Percentiles rank a stretch among this genome's conserved stretches.
These are phyloP conservation scores for Tenodera sinensis DNA, from an alignment of 2,888 invertebrate species.

Conservation along the genomic window DNA sequence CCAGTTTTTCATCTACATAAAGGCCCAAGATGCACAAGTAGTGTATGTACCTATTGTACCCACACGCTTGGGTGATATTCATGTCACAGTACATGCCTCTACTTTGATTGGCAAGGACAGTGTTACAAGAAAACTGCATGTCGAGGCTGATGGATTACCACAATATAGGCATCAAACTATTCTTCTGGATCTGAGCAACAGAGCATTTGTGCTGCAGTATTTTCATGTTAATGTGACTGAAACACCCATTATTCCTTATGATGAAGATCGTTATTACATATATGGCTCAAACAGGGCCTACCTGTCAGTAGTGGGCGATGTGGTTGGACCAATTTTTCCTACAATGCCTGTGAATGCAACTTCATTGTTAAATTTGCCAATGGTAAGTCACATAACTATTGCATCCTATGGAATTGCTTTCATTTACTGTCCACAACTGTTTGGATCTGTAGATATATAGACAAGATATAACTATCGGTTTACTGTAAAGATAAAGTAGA, in stretches of 20 bases:
- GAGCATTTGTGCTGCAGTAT: constrained; percentile 88
- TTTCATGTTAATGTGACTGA: constrained; percentile 95
- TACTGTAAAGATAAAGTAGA: too few species aligned
- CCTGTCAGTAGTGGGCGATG: constrained; percentile 83
- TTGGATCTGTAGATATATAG: too few species aligned
- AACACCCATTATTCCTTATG: constrained; percentile 87
- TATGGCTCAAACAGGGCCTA: constrained; percentile 86
- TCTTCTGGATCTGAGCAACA: constrained; percentile 85
- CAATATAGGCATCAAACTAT: constrained; percentile 91
- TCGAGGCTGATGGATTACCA: constrained; percentile 85
- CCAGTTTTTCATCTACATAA: constrained; percentile 88
- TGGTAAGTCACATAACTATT: constrained; percentile 48
- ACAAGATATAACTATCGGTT: too few species aligned
- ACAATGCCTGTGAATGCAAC: constrained; percentile 89
- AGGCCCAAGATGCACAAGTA: constrained; percentile 71
- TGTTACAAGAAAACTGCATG: constrained; percentile 60
- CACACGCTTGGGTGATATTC: constrained; percentile 65
- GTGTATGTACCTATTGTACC: constrained; percentile 91
- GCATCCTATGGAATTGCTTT: too few species aligned
- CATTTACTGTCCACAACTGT: too few species aligned
- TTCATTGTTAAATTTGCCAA: constrained; percentile 72
- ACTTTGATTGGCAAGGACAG: constrained; percentile 71
- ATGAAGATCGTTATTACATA: constrained; percentile 86
- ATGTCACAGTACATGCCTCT: constrained; percentile 71
- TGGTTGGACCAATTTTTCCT: constrained; percentile 89